phyloP scores from a whole-genome alignment of 1,140 invertebrate species.

The Melanaphis sacchari region DNA sequence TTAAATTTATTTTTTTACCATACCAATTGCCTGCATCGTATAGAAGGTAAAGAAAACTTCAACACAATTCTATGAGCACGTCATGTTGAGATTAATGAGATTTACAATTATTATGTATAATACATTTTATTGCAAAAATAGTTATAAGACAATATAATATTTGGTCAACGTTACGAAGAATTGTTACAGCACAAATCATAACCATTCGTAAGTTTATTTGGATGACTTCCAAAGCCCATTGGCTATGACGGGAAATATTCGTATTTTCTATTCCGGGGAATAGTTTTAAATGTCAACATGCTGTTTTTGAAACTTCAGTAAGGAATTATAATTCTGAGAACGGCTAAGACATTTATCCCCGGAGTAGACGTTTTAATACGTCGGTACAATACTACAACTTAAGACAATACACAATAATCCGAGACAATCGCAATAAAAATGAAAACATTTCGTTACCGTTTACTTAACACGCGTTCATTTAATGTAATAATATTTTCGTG shows the following conservation, averaged over 20 bases:
- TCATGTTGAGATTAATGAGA: not conserved
- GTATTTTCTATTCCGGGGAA: not conserved
- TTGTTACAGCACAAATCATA: not conserved
- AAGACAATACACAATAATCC: not conserved
- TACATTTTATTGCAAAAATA: not conserved
- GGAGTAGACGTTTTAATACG: not conserved
- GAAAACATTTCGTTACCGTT: not conserved
- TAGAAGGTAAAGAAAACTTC: not conserved
- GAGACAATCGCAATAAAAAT: not conserved
- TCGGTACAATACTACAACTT: not conserved
- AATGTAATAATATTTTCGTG: not conserved
- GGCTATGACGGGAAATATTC: not conserved
- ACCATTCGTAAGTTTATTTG: not conserved
- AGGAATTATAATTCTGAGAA: not conserved
- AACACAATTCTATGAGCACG: not conserved
- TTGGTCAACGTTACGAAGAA: not conserved
- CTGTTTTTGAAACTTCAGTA: not conserved
- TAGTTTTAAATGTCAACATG: not conserved
- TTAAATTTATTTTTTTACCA: not conserved
- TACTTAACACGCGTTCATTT: not conserved
- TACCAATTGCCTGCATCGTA: not conserved
- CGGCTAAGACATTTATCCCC: not conserved
- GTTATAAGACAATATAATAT: constrained; percentile 9
- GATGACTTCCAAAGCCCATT: constrained; percentile 8
- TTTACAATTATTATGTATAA: not conserved